Evolutionary conservation across 2,888 invertebrate genomes (phyloP).

Genomic region (Ephialtes manifestator): DNA sequence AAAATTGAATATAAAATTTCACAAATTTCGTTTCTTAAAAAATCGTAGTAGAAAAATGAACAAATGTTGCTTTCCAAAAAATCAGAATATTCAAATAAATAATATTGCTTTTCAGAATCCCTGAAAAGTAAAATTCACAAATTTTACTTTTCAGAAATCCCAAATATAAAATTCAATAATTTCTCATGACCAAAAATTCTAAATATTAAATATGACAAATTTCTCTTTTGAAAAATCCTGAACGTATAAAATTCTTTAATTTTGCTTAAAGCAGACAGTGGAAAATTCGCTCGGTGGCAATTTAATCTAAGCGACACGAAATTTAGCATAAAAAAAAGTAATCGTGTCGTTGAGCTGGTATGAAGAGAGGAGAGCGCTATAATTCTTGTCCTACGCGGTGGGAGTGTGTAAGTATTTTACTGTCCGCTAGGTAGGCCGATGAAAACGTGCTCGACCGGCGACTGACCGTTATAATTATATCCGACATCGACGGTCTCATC

Average conservation of each 20-base stretch:
- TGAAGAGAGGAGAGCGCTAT: neutral
- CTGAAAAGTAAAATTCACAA: no score
- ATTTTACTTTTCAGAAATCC: neutral
- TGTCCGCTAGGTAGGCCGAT: constrained; percentile 38
- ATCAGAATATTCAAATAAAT: no score
- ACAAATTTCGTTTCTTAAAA: no score
- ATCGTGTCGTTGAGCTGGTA: constrained; percentile 5
- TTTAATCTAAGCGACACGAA: neutral
- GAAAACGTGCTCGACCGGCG: constrained; percentile 61
- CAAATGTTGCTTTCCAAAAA: no score
- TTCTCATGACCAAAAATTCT: no score
- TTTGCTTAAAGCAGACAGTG: neutral
- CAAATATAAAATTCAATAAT: neutral
- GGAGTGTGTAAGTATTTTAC: constrained; percentile 8
- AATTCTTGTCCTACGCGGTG: constrained; percentile 20
- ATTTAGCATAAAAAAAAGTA: constrained; percentile 15
- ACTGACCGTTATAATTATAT: constrained; percentile 77
- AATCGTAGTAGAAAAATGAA: no score
- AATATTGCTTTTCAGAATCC: no score
- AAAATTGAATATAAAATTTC: no score
- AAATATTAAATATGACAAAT: no score
- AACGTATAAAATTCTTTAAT: no score
- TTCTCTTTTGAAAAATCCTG: no score
- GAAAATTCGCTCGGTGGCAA: neutral
- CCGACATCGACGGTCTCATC: constrained; percentile 66